phyloP scores from a whole-genome alignment of 1,140 invertebrate genomes.

The Bombus confusus region DNA sequence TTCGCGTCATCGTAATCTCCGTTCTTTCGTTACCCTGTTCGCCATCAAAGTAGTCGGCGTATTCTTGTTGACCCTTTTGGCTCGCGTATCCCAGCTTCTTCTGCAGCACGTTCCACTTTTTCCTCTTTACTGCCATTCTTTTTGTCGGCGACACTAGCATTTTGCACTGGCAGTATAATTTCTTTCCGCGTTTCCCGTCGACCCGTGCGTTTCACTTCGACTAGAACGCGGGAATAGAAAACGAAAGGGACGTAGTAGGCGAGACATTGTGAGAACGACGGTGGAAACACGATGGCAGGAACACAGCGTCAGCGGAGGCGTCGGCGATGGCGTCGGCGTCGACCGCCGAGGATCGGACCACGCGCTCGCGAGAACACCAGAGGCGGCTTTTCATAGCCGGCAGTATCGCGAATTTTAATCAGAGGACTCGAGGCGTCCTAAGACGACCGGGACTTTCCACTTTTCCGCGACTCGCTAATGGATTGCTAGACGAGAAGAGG shows the following conservation, averaged over 20 bases:
- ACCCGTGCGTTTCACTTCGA: no score
- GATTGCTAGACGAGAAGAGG: constrained; percentile 68
- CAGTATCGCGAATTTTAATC: constrained; percentile 73
- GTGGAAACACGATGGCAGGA: no score
- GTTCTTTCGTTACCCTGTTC: constrained; percentile 12
- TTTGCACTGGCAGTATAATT: no score
- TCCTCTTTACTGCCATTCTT: neutral
- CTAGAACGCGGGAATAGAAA: neutral
- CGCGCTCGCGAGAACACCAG: neutral
- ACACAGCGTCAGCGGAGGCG: no score
- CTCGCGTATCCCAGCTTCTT: no score
- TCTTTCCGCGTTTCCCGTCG: neutral
- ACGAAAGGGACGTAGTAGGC: neutral
- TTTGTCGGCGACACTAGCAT: neutral
- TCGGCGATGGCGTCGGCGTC: no score
- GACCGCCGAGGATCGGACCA: no score
- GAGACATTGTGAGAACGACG: no score
- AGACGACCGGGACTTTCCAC: constrained; percentile 24
- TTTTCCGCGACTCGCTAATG: constrained; percentile 65
- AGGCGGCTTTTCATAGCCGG: constrained; percentile 22
- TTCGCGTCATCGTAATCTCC: constrained; percentile 50
- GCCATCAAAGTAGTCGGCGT: constrained; percentile 11
- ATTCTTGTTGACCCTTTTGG: neutral
- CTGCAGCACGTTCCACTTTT: neutral
- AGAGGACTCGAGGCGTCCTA: constrained; percentile 59